Evolutionary conservation across 2,797 vertebrate genomes (phyloP), one percentile per base, ranked within the genome.

Genomic region (Parauchenoglanis punctatus): DNA sequence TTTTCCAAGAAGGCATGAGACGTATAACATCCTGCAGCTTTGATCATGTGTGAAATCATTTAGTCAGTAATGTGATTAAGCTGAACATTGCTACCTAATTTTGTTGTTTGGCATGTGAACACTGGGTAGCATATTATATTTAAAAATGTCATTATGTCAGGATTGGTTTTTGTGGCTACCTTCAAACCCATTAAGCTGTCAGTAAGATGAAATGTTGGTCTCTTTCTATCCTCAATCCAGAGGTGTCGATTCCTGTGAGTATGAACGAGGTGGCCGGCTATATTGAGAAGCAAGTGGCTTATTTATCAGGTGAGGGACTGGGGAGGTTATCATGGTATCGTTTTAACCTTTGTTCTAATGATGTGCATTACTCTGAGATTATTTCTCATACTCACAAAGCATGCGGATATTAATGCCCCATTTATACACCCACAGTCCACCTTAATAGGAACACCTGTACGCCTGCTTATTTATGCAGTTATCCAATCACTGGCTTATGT

Each of bases 241-340:
- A 97, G 93, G 94, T 95, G 0, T 87, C 95, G 0, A 90, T 95
- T 28, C 96, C 97, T 75, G 86, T 97, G 81, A 94, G 93, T 92
- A 90, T 97, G 91, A 97, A 97, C 93, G 97, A 99, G 91, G 97
- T 98, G 91, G 95, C 94, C 10, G 97, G 97, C 56, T 97, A 97
- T 92, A 94, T 99, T 93, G 96, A 98, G 95, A 98, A 98, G 88
- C 96, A 97, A 89, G 96, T 99, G 83, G 98, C 97, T 0, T 99
- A 97, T 93, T 94, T 99, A 73, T 99, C 98, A 93, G 98, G 98
- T 99, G 93, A 97, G 96, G 52, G n/a, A 44, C 23, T 73, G 54
- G 58, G 7, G 17, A 12, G 18, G 10, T 31, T 81, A 81, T 75
- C 8, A 44, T 56, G 44, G 13, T 52, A 11, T 49, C 10, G 1